Evolutionary conservation across 2,888 invertebrate genomes (phyloP), one percentile per base, ranked within the genome.

Genomic region (Zhuqinia jingwanae): DNA sequence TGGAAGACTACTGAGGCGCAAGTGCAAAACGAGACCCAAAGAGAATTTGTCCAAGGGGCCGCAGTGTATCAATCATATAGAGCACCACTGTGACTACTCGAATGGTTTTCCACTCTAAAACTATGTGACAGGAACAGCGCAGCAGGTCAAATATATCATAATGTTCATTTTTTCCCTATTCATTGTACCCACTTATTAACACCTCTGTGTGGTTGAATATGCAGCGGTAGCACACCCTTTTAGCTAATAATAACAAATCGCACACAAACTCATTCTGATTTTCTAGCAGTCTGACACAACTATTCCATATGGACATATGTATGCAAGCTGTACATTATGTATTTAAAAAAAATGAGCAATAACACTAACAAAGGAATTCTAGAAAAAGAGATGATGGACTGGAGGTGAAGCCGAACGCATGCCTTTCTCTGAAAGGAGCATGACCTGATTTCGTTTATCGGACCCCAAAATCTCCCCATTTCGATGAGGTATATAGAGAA

Each of bases 381-480:
- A 15, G 50, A 76, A 70, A 53, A 15, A 25, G 25, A 50, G 50
- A 47, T 73, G 47, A 50, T 73, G 47, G 11, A 45, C 42, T 77
- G 60, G 77, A 70, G 65, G 73, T 68, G 53, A 82, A 56, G 27
- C 45, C 6, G 63, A 81, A 76, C 58, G 81, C 86, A 68, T 77
- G 68, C 77, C 63, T 77, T 76, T 80, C 42, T 77, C 25, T 78
- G 78, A 87, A 87, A 87, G 87, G 82, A 87, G 87, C 87, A 83
- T 53, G 87, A 87, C 87, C 87, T 87, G 82, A 83, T 83, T 87
- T 45, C 63, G 1, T 60, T 87, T 87, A 87, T 87, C 87, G 17
- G 30, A n/a, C 45, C 22, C 17, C 17, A 58, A 68, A 77, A 87
- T 87, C 87, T 87, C 78, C 76, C 25, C 65, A 30, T 75, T 65